These are phyloP conservation scores for Macrotis lagotis DNA, from an alignment of 2,113 vertebrate species.

Conservation along the genomic window DNA sequence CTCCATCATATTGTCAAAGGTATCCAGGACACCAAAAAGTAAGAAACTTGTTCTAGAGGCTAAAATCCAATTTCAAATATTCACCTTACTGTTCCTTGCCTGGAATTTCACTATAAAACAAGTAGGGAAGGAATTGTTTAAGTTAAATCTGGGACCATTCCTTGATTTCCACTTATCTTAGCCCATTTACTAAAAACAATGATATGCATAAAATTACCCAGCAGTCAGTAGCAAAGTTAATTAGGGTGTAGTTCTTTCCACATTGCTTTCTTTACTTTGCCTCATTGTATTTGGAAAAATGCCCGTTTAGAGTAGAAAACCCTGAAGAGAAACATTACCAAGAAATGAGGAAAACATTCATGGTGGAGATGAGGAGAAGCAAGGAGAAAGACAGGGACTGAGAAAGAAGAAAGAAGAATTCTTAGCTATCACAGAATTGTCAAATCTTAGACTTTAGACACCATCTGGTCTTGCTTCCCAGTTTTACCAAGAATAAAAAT, in stretches of 20 bases:
- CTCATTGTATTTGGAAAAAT: not conserved
- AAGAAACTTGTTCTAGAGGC: not conserved
- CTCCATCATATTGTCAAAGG: not conserved
- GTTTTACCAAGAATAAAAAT: not conserved
- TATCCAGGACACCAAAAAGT: not conserved
- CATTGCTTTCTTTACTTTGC: not conserved
- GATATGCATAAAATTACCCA: not conserved
- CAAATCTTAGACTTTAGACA: not conserved
- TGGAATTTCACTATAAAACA: not conserved
- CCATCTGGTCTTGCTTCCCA: not conserved
- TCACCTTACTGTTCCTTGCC: not conserved
- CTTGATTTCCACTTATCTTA: not conserved
- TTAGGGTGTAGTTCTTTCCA: not conserved
- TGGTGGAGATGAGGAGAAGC: not conserved
- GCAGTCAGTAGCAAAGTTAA: not conserved
- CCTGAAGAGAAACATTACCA: not conserved
- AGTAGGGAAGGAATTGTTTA: not conserved
- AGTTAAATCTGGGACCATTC: not conserved
- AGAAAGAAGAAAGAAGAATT: not conserved
- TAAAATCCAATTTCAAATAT: not conserved
- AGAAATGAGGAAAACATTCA: not conserved
- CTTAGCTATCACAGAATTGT: not conserved
- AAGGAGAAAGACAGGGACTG: not conserved
- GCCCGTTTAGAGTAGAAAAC: not conserved
- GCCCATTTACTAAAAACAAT: not conserved